Conservation (phyloP, 30 jellyfish, hydroid and myxozoan species). For the Catostylus mosaicus region DNA sequence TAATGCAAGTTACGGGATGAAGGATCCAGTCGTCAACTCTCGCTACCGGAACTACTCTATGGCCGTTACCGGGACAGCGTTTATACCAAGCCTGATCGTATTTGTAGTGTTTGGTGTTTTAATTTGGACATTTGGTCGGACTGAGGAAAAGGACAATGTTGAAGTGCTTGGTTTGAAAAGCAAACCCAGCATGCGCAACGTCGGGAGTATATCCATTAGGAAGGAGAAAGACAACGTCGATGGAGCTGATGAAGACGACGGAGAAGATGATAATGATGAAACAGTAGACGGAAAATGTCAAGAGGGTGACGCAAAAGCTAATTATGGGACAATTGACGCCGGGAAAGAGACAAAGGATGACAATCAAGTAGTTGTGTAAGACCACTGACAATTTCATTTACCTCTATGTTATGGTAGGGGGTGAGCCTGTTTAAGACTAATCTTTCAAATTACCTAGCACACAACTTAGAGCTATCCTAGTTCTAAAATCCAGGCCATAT, state of each 20-base stretch:
- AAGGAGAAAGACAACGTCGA: constrained; percentile 41
- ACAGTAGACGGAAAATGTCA: background rate
- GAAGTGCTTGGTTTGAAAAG: constrained; percentile 34
- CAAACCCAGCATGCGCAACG: constrained; percentile 23
- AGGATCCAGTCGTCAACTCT: constrained; percentile 72
- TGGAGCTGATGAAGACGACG: constrained; percentile 9
- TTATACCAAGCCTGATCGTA: constrained; percentile 67
- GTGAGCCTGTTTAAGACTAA: background rate
- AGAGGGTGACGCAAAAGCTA: background rate
- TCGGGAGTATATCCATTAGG: constrained; percentile 33
- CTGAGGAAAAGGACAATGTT: constrained; percentile 17
- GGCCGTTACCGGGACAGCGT: constrained; percentile 76
- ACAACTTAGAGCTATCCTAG: no score
- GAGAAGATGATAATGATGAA: constrained; percentile 9
- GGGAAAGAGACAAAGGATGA: background rate
- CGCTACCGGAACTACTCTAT: constrained; percentile 75
- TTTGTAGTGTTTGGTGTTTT: constrained; percentile 79
- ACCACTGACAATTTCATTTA: background rate
- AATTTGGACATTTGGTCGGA: constrained; percentile 86
- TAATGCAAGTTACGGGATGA: constrained; percentile 61
- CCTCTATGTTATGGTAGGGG: background rate
- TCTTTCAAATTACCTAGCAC: background rate
- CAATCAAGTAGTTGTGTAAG: background rate
- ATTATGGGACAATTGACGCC: constrained; percentile 21
- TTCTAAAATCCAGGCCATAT: no score